Percentiles rank a stretch among this genome's conserved stretches.
phyloP scores from a whole-genome alignment of 2,888 invertebrate species.

The Hirudinaria manillensis region DNA sequence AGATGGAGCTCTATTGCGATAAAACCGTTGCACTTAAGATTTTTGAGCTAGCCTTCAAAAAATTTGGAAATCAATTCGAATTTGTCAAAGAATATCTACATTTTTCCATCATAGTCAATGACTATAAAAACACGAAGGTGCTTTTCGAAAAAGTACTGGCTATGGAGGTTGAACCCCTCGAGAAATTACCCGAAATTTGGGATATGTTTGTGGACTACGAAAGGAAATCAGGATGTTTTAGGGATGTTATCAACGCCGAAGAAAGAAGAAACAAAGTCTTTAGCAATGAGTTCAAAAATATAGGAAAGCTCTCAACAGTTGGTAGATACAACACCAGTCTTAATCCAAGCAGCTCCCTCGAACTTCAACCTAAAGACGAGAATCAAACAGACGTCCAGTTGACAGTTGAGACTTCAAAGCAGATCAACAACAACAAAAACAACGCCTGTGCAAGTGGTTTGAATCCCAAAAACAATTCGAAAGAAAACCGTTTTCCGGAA shows the following conservation, averaged over 20 bases:
- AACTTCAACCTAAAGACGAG: constrained; percentile 63
- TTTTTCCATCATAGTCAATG: constrained; percentile 87
- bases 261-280: constrained; percentile 81
- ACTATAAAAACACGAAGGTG: constrained; percentile 92
- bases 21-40: constrained; percentile 61
- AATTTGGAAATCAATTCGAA: constrained; percentile 87
- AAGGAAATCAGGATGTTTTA: constrained; percentile 92
- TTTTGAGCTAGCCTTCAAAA: constrained; percentile 93
- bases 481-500: too few relatives aligned
- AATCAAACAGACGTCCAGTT: too few relatives aligned
- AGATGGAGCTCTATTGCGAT: constrained; percentile 98
- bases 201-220: constrained; percentile 96
- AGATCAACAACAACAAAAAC: too few relatives aligned
- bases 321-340: constrained; percentile 90
- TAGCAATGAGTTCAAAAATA: constrained; percentile 72
- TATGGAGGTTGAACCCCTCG: constrained; percentile 81
- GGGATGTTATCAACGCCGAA: constrained; percentile 94
- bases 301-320: constrained; percentile 90
- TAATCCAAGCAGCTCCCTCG: constrained; percentile 83
- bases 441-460: too few relatives aligned
- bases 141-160: constrained; percentile 92
- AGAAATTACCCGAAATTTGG: constrained; percentile 90
- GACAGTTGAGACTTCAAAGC: too few relatives aligned
- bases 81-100: constrained; percentile 93
- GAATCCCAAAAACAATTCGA: too few relatives aligned